Evolutionary conservation across 2,797 vertebrate genomes (phyloP).

Genomic region (Enteromius unitaeniatus): DNA sequence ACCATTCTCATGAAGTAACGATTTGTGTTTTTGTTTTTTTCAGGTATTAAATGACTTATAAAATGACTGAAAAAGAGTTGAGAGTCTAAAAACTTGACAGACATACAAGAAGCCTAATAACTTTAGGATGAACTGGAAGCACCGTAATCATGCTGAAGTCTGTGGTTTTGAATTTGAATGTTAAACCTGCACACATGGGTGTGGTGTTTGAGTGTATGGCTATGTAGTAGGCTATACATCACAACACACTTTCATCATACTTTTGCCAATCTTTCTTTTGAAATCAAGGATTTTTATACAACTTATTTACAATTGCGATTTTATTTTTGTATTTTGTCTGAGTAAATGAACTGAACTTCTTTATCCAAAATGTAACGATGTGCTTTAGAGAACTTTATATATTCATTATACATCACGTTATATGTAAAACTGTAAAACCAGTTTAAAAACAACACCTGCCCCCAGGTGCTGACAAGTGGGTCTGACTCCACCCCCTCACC

Average conservation of each 20-base stretch:
- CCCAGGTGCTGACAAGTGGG: background rate
- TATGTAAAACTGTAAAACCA: slow-evolving; percentile 1
- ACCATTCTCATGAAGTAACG: too few species aligned
- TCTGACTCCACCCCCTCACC: slow-evolving; percentile 27
- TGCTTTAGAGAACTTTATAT: background rate
- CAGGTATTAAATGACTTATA: too few species aligned
- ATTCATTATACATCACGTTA: background rate
- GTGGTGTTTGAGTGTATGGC: background rate
- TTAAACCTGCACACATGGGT: background rate
- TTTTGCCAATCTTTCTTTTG: background rate
- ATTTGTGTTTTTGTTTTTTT: too few species aligned
- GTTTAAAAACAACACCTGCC: background rate
- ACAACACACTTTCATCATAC: background rate
- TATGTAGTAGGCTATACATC: background rate
- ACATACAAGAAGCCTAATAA: background rate
- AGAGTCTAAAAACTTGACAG: background rate
- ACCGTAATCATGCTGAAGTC: background rate
- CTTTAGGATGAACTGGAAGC: background rate
- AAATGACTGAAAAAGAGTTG: background rate
- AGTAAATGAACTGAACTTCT: background rate
- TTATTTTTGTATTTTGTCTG: too few species aligned
- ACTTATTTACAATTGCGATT: background rate
- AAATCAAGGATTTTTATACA: background rate
- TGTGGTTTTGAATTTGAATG: background rate
- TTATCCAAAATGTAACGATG: background rate